A percentile compares a stretch with the other conserved stretches of the same genome.
Evolutionary conservation across 2,888 invertebrate genomes (phyloP).

Genomic region (Calliphora vomitoria): DNA sequence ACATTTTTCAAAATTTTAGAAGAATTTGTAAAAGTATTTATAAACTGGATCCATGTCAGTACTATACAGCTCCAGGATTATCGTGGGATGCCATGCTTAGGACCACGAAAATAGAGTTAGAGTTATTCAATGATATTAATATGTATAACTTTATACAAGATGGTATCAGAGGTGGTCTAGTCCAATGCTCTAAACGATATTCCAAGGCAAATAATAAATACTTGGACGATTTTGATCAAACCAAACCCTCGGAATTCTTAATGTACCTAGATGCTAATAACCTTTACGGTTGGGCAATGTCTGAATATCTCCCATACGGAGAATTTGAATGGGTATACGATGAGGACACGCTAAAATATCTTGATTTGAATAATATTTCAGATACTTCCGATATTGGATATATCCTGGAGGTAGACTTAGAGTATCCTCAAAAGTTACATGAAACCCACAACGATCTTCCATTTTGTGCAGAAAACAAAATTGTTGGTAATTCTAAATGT

Average conservation of each 20-base stretch:
- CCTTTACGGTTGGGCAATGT: background rate
- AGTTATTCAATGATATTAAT: background rate
- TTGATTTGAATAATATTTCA: background rate
- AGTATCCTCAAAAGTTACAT: background rate
- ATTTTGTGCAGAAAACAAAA: background rate
- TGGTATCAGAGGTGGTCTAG: background rate
- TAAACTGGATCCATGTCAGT: background rate
- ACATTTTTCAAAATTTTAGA: background rate
- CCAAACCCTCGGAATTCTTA: too few species aligned
- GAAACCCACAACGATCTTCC: background rate
- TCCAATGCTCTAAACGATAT: background rate
- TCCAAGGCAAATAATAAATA: too few species aligned
- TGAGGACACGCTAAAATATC: background rate
- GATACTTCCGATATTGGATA: background rate
- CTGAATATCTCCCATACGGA: background rate
- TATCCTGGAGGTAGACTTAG: conserved; percentile 7
- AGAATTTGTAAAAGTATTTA: background rate
- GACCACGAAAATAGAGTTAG: background rate
- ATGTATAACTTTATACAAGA: conserved; percentile 2
- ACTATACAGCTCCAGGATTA: background rate
- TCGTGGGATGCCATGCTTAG: background rate
- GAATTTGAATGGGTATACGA: background rate
- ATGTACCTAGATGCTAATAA: too few species aligned
- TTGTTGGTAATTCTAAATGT: background rate
- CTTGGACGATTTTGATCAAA: too few species aligned